Evolutionary conservation across 92 coral and sea anemone genomes (phyloP).

Genomic region (Diadumene lineata): DNA sequence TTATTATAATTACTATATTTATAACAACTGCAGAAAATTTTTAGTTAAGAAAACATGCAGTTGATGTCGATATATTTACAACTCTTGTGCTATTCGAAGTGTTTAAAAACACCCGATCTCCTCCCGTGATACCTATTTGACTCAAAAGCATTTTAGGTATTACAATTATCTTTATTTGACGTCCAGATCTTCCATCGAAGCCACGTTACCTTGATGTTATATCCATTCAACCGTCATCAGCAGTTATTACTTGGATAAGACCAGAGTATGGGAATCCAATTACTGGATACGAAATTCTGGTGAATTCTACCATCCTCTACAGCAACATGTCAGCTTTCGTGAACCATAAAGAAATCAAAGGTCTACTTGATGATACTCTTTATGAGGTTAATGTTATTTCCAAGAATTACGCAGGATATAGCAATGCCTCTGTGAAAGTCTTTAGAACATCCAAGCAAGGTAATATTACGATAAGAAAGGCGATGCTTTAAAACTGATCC

Average conservation of each 20-base stretch:
- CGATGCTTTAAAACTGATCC: too few species aligned
- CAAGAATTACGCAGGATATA: background rate
- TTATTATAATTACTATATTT: too few species aligned
- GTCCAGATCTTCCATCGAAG: background rate
- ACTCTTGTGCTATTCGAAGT: too few species aligned
- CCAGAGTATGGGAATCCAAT: conserved; percentile 2
- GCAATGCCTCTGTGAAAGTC: background rate
- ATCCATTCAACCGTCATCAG: conserved; percentile 1
- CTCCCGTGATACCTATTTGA: background rate
- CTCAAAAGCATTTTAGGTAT: background rate
- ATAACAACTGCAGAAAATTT: too few species aligned
- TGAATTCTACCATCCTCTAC: background rate
- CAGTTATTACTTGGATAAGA: background rate
- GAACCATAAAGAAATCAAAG: background rate
- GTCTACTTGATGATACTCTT: background rate
- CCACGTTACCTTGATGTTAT: background rate
- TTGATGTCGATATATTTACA: too few species aligned
- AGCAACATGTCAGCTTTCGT: background rate
- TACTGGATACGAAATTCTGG: background rate
- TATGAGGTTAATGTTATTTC: background rate
- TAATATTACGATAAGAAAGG: too few species aligned
- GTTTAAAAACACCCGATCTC: too few species aligned
- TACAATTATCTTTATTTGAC: background rate
- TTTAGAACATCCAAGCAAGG: background rate
- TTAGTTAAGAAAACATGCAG: too few species aligned